These are phyloP conservation scores for Neoascia interrupta DNA, from an alignment of 2,888 invertebrate species.

Conservation along the genomic window DNA sequence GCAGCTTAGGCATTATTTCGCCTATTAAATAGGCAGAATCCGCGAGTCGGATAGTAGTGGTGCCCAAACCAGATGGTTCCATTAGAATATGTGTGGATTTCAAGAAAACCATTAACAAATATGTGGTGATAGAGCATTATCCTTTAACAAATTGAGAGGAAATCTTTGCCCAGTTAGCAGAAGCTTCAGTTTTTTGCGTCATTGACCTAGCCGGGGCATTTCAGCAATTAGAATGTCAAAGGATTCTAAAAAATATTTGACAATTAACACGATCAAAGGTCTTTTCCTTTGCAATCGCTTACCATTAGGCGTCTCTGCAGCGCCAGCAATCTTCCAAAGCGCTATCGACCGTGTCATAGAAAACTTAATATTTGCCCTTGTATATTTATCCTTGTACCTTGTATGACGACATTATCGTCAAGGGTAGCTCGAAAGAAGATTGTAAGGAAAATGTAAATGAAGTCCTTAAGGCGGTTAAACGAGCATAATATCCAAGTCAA, in stretches of 20 bases:
- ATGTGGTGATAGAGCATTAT: conserved; percentile 29
- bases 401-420: conserved; percentile 15
- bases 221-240: conserved; percentile 1
- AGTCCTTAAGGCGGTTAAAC: conserved; percentile 5
- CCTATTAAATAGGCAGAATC: conserved; percentile 19
- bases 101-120: conserved; percentile 17
- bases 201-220: conserved; percentile 8
- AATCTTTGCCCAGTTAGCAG: conserved; percentile 10
- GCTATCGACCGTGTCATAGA: conserved; percentile 9
- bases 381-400: too few relatives aligned
- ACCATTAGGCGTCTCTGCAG: conserved; percentile 10
- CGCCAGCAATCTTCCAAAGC: conserved; percentile 21
- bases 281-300: not conserved
- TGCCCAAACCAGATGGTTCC: conserved; percentile 10
- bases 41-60: conserved; percentile 15
- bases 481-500: conserved; percentile 19
- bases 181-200: conserved; percentile 17
- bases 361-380: conserved; percentile 9
- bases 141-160: conserved; percentile 25
- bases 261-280: conserved; percentile 9
- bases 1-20: conserved; percentile 1
- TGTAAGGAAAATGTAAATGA: conserved; percentile 4
- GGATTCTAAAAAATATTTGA: conserved; percentile 9
- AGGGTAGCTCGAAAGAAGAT: conserved; percentile 1
- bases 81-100: conserved; percentile 22